Percentiles rank a stretch among this genome's conserved stretches.
Evolutionary conservation across 37 sponge, comb jelly and placozoan species (phyloP).

Genomic region (Axinella damicornis): DNA sequence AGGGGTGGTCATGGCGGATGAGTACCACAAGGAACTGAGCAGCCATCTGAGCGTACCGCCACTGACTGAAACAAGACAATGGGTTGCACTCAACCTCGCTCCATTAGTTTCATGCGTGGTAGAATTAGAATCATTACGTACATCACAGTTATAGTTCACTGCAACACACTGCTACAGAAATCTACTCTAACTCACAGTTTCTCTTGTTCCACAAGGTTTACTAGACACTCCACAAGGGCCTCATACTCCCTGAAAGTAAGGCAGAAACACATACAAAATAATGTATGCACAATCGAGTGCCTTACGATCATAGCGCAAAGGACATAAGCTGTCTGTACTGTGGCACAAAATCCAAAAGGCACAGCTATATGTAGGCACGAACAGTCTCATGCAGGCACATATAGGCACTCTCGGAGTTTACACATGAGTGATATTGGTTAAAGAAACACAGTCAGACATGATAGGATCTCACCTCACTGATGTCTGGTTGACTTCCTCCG

Average conservation of each 20-base stretch:
- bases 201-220: conserved; percentile 41
- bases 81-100: neutral
- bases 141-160: no score
- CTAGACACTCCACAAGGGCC: conserved; percentile 23
- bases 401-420: no score
- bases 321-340: no score
- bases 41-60: conserved; percentile 66
- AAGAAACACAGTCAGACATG: no score
- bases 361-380: no score
- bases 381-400: no score
- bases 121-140: no score
- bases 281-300: neutral
- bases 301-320: no score
- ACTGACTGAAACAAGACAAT: conserved; percentile 39
- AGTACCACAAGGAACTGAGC: conserved; percentile 59
- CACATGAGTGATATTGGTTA: no score
- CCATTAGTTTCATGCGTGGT: no score
- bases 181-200: conserved; percentile 77
- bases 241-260: conserved; percentile 11
- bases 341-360: no score
- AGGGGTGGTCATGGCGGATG: conserved; percentile 62
- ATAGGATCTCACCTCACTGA: conserved; percentile 21
- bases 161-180: no score
- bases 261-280: neutral
- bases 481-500: neutral